phyloP scores from a whole-genome alignment of 2,797 vertebrate species.

The Halcyon leucocephala region DNA sequence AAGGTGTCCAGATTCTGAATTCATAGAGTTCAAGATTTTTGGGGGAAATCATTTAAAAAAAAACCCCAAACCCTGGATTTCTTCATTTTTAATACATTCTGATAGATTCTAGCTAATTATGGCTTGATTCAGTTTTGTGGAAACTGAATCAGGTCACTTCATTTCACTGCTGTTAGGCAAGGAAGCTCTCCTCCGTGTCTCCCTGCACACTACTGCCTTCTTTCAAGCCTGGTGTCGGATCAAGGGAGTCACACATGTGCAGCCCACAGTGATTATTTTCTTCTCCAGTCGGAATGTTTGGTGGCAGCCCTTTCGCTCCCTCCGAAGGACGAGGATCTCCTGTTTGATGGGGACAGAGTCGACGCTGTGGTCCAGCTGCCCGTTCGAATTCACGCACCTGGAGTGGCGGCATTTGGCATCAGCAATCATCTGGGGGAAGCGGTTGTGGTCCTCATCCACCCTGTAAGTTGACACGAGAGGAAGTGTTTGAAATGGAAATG shows the following conservation, averaged over 20 bases:
- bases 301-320: slow-evolving; percentile 66
- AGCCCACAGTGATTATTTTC: slow-evolving; percentile 72
- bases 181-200: accelerated
- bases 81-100: not conserved
- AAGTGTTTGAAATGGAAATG: not conserved
- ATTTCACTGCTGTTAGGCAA: accelerated
- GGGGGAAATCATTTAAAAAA: not conserved
- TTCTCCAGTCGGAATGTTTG: slow-evolving; percentile 74
- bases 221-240: slow-evolving; percentile 28
- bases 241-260: slow-evolving; percentile 72
- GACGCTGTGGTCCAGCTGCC: slow-evolving; percentile 63
- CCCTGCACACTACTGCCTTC: not conserved
- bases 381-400: not conserved
- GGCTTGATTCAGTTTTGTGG: not conserved
- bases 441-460: slow-evolving; percentile 69
- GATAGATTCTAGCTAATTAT: not conserved
- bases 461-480: slow-evolving; percentile 2
- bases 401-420: slow-evolving; percentile 69
- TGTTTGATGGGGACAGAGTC: slow-evolving; percentile 73
- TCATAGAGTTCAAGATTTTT: accelerated
- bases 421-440: slow-evolving; percentile 70
- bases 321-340: slow-evolving; percentile 76
- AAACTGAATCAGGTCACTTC: not conserved
- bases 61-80: not conserved
- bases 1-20: not conserved